Percentiles rank a stretch among this genome's conserved stretches.
These are phyloP conservation scores for Columbina picui DNA, from an alignment of 2,113 vertebrate genomes.

Conservation along the genomic window DNA sequence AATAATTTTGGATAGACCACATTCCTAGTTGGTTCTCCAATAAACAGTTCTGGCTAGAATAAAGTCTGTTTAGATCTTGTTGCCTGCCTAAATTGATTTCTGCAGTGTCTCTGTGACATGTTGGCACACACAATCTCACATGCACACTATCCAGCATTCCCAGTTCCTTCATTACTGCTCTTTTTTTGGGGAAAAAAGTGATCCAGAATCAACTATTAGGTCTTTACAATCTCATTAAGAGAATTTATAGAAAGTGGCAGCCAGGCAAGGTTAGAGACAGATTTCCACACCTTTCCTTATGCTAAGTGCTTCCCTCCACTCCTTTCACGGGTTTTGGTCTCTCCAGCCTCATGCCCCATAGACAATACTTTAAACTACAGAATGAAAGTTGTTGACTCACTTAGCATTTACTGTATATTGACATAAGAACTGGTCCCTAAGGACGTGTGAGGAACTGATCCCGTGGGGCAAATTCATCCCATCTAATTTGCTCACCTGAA, in stretches of 20 bases:
- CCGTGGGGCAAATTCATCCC: background rate
- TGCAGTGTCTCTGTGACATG: too few species aligned
- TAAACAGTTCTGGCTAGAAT: too few species aligned
- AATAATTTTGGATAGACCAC: too few species aligned
- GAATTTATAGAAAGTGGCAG: background rate
- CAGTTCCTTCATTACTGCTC: accelerated
- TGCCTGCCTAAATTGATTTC: too few species aligned
- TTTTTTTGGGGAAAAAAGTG: background rate
- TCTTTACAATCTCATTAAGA: background rate
- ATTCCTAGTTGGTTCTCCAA: too few species aligned
- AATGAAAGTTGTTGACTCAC: background rate
- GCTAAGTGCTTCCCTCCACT: background rate
- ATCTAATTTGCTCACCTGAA: background rate
- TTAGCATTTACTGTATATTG: background rate
- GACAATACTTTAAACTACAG: background rate
- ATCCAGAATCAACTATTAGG: background rate
- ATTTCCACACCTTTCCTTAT: background rate
- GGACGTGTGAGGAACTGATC: background rate
- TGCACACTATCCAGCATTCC: accelerated
- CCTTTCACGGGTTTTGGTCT: background rate
- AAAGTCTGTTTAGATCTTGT: too few species aligned
- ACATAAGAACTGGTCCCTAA: background rate
- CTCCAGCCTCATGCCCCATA: background rate
- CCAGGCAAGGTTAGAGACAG: background rate
- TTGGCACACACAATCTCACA: accelerated